Conservation (phyloP, 2,888 invertebrate species). For the Oscheius sp. region DNA sequence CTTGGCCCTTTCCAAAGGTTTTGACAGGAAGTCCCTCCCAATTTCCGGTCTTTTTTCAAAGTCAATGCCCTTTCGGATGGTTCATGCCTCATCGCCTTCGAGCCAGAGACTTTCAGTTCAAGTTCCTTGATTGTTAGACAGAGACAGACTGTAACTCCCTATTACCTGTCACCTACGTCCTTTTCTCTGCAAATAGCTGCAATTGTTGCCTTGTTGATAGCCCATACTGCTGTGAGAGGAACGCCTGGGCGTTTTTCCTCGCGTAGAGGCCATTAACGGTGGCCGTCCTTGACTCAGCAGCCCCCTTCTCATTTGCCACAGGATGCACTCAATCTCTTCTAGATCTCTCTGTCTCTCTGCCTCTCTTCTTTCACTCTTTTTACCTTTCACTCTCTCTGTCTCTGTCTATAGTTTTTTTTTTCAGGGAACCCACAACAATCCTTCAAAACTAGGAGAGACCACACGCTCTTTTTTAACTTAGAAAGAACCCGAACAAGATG, state of each 20-base stretch:
- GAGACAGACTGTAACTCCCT: no score
- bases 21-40: no score
- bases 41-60: no score
- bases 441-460: background rate
- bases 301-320: background rate
- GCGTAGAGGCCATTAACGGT: slow-evolving; percentile 10
- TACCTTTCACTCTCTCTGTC: background rate
- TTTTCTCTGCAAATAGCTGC: no score
- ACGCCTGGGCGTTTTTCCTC: slow-evolving; percentile 4
- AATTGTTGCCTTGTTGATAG: background rate
- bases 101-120: no score
- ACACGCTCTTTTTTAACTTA: background rate
- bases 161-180: no score
- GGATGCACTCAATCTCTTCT: background rate
- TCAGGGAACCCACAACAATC: background rate
- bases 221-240: background rate
- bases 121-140: no score
- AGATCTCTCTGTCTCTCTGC: background rate
- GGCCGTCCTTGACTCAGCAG: slow-evolving; percentile 11
- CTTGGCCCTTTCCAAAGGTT: background rate
- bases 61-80: no score
- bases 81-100: no score
- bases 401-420: background rate
- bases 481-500: slow-evolving; percentile 11
- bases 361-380: background rate